These are phyloP conservation scores for Xenopus petersii DNA, from an alignment of 2,797 vertebrate genomes.

Conservation along the genomic window DNA sequence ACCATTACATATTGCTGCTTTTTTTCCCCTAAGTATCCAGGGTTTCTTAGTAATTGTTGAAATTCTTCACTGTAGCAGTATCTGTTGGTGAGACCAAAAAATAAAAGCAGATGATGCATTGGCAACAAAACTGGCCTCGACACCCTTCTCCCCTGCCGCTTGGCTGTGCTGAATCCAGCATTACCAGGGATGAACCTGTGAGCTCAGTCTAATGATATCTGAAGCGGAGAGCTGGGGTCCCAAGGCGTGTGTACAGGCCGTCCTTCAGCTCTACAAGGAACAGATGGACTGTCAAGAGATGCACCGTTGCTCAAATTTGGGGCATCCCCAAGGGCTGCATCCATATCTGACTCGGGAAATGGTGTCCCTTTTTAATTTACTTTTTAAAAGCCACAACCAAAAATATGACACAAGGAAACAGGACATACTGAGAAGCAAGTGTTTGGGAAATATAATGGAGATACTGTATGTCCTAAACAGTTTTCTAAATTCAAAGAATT, in stretches of 20 bases:
- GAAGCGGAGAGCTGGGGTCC: background rate
- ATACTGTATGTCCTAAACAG: too few species aligned
- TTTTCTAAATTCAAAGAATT: too few species aligned
- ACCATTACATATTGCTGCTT: background rate
- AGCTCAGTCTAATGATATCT: constrained; percentile 15
- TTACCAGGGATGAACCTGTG: constrained; percentile 21
- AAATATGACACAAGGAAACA: too few species aligned
- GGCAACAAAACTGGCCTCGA: background rate
- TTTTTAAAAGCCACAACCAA: too few species aligned
- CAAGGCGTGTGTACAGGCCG: constrained; percentile 18
- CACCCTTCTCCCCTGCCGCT: background rate
- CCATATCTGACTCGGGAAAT: background rate
- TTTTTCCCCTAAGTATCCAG: background rate
- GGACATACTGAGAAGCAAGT: too few species aligned
- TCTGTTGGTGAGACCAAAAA: background rate
- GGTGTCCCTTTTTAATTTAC: background rate
- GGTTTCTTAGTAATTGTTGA: background rate
- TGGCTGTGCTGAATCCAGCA: background rate
- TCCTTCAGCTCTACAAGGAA: background rate
- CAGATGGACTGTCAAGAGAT: constrained; percentile 20
- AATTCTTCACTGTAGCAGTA: background rate
- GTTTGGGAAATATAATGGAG: too few species aligned
- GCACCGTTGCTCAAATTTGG: background rate
- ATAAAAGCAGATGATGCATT: background rate
- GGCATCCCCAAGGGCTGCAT: constrained; percentile 10